Evolutionary conservation across 2,113 vertebrate species (phyloP).

Genomic region (Anolis sagrei): DNA sequence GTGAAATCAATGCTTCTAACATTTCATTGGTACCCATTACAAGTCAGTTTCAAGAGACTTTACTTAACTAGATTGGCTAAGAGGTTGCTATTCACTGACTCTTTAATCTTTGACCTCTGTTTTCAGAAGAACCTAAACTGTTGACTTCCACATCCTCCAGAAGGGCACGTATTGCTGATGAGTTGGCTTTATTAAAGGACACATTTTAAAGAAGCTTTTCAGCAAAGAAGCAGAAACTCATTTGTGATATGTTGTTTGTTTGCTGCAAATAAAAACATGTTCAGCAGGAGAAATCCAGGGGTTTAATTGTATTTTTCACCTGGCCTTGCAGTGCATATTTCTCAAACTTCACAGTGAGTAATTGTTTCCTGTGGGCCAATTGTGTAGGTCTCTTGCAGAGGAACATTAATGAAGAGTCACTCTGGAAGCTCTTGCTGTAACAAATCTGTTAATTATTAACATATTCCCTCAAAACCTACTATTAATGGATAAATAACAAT

Average conservation of each 20-base stretch:
- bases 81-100: neutral
- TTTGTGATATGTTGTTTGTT: conserved; percentile 24
- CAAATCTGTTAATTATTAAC: too few relatives aligned
- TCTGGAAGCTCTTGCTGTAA: too few relatives aligned
- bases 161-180: neutral
- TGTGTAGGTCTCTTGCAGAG: too few relatives aligned
- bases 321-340: too few relatives aligned
- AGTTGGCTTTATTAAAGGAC: conserved; percentile 25
- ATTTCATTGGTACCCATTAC: neutral
- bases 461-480: too few relatives aligned
- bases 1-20: neutral
- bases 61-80: neutral
- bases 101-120: neutral
- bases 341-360: too few relatives aligned
- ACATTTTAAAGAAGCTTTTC: neutral
- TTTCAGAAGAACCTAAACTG: neutral
- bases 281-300: too few relatives aligned
- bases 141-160: neutral
- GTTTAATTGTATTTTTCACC: too few relatives aligned
- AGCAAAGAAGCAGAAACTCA: conserved; percentile 7
- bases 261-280: neutral
- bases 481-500: too few relatives aligned
- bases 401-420: too few relatives aligned
- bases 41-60: neutral
- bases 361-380: too few relatives aligned